These are phyloP conservation scores for Hafferia zeledoni DNA, from an alignment of 2,797 vertebrate genomes.

Conservation along the genomic window DNA sequence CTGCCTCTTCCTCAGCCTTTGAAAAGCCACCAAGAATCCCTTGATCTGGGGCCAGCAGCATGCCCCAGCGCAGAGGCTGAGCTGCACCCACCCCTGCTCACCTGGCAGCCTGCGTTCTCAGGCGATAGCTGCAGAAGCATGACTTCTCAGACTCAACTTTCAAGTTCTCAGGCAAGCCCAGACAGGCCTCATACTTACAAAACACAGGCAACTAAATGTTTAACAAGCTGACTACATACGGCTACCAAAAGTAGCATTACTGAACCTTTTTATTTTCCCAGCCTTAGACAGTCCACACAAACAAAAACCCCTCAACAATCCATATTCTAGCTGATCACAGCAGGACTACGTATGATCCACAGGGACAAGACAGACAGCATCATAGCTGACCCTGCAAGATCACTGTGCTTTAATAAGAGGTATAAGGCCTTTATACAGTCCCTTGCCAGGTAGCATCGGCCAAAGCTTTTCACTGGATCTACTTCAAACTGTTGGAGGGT, in stretches of 20 bases:
- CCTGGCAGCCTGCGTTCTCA: conserved; percentile 27
- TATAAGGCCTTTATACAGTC: background rate
- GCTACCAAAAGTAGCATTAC: background rate
- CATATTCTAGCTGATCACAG: fast-evolving
- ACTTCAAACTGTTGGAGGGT: fast-evolving
- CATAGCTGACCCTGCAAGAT: background rate
- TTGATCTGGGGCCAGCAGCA: conserved; percentile 20
- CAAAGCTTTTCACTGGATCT: background rate
- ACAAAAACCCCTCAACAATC: background rate
- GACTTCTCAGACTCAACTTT: conserved; percentile 67
- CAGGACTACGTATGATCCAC: background rate
- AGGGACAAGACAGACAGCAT: background rate
- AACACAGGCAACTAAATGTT: conserved; percentile 17
- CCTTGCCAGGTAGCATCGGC: background rate
- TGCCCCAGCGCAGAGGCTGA: background rate
- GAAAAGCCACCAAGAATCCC: conserved; percentile 46
- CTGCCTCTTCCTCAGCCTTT: conserved; percentile 47
- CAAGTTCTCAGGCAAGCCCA: conserved; percentile 57
- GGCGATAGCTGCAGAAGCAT: conserved; percentile 60
- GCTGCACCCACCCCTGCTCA: conserved; percentile 34
- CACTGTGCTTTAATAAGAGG: background rate
- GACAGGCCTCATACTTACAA: conserved; percentile 48
- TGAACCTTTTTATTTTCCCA: background rate
- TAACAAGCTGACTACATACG: background rate
- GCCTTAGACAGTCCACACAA: background rate